A percentile compares a stretch with the other conserved stretches of the same genome.
Evolutionary conservation across 2,888 invertebrate genomes (phyloP).

Genomic region (Spisula subtruncata): DNA sequence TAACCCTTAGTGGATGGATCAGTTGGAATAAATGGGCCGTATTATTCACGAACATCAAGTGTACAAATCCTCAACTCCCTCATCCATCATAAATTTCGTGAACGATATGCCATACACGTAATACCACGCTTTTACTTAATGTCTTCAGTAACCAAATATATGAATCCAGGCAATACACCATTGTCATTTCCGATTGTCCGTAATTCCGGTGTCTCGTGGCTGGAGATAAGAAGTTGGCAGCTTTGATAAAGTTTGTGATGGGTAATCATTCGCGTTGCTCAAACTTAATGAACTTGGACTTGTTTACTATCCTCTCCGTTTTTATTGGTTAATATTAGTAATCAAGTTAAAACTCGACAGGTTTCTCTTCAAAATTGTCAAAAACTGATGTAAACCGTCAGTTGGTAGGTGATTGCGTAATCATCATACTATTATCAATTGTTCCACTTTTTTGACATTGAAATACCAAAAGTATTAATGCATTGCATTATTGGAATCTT

Average conservation of each 20-base stretch:
- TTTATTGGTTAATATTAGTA: too few species aligned
- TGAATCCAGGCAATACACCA: background rate
- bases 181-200: background rate
- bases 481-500: too few species aligned
- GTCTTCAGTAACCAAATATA: background rate
- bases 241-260: background rate
- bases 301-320: too few species aligned
- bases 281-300: background rate
- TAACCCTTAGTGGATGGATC: background rate
- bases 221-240: background rate
- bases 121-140: background rate
- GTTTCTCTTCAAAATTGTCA: too few species aligned
- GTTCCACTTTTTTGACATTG: too few species aligned
- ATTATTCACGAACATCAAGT: slow-evolving; percentile 21
- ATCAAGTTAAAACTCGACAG: too few species aligned
- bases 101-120: background rate
- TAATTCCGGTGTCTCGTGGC: background rate
- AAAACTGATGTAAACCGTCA: too few species aligned
- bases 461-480: too few species aligned
- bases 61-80: background rate
- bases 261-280: background rate
- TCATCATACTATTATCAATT: too few species aligned
- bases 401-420: too few species aligned
- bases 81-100: slow-evolving; percentile 13
- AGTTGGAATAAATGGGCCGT: slow-evolving; percentile 20